A percentile compares a stretch with the other conserved stretches of the same genome.
Conservation (phyloP, 2,888 invertebrate genomes). For the Lepidochitona cinerea region DNA sequence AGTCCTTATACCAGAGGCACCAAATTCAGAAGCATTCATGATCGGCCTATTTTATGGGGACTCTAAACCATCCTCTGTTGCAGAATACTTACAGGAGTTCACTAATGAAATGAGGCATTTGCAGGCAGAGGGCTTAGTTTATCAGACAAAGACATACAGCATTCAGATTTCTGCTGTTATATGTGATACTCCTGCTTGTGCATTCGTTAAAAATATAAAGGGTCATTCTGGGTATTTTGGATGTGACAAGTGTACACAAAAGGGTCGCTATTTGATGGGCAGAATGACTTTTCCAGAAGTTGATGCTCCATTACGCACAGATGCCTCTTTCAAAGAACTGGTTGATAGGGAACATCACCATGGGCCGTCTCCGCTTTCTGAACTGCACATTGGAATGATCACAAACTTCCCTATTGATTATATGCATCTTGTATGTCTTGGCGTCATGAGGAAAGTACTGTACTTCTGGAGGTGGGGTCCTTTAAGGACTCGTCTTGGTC, state of each 20-base stretch:
- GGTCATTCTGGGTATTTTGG: constrained; percentile 24
- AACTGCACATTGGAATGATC: constrained; percentile 39
- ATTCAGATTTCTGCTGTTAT: constrained; percentile 26
- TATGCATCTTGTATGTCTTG: constrained; percentile 59
- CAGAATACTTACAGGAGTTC: constrained; percentile 25
- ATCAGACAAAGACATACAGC: constrained; percentile 1
- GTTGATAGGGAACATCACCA: constrained; percentile 31
- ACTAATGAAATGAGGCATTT: constrained; percentile 26
- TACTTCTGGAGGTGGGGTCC: constrained; percentile 41
- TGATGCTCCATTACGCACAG: constrained; percentile 15
- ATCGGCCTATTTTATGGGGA: constrained; percentile 34
- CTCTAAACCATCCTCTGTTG: constrained; percentile 24
- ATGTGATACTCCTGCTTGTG: constrained; percentile 57
- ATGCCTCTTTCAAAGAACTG: constrained; percentile 13
- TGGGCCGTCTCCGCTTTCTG: constrained; percentile 25
- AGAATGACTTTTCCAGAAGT: constrained; percentile 15
- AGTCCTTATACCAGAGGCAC: constrained; percentile 12
- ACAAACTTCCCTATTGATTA: constrained; percentile 49
- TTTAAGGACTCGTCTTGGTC: constrained; percentile 7
- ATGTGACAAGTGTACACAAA: constrained; percentile 27
- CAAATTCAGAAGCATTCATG: constrained; percentile 18
- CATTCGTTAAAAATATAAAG: constrained; percentile 39
- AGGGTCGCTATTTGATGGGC: constrained; percentile 6
- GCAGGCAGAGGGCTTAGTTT: constrained; percentile 10
- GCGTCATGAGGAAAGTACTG: constrained; percentile 50